Conservation (phyloP, 2,113 vertebrate genomes). For the Oryctolagus cuniculus region DNA sequence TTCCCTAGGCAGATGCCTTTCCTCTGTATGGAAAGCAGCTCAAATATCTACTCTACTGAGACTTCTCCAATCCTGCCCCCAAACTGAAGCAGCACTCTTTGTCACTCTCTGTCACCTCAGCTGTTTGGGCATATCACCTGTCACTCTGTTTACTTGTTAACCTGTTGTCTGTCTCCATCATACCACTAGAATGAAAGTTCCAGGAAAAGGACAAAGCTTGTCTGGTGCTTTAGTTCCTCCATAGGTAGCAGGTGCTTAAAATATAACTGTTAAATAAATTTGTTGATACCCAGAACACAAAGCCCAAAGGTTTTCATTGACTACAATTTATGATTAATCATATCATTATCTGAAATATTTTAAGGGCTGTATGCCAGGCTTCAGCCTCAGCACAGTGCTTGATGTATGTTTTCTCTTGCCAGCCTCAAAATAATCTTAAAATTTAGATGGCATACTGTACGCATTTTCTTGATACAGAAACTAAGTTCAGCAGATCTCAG, state of each 20-base stretch:
- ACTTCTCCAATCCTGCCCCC: not conserved
- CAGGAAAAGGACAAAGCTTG: not conserved
- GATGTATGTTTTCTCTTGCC: not conserved
- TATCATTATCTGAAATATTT: not conserved
- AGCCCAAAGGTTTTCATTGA: not conserved
- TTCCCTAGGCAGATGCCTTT: not conserved
- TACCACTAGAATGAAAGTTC: not conserved
- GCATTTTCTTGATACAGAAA: not conserved
- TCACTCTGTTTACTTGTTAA: not conserved
- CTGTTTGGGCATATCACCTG: not conserved
- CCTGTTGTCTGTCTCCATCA: not conserved
- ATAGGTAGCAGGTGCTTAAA: not conserved
- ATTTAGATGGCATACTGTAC: not conserved
- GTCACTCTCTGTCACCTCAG: not conserved
- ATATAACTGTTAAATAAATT: not conserved
- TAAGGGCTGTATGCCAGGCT: not conserved
- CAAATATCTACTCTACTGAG: not conserved
- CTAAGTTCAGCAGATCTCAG: not conserved
- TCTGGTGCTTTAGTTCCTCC: not conserved
- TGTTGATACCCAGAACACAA: not conserved
- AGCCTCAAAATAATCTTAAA: not conserved
- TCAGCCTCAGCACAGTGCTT: not conserved
- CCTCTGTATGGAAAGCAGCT: not conserved
- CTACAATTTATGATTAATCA: not conserved
- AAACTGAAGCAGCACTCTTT: not conserved